phyloP scores from a whole-genome alignment of 2,797 vertebrate genomes.

The Apogon talboti region DNA sequence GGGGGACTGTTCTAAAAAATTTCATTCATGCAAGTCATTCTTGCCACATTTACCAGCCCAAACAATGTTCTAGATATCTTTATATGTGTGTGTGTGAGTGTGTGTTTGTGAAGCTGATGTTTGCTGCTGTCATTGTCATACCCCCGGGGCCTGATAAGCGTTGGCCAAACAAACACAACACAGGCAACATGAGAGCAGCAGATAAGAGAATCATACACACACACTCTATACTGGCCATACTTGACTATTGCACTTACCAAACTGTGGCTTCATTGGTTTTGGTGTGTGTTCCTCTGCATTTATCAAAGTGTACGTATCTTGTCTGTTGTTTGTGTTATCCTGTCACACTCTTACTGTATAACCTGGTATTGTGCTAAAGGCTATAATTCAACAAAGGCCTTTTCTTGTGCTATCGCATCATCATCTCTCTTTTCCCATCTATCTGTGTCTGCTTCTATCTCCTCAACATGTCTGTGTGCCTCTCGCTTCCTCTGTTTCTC shows the following conservation, averaged over 20 bases:
- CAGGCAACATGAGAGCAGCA: constrained; percentile 73
- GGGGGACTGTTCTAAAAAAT: constrained; percentile 1
- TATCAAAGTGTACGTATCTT: constrained; percentile 30
- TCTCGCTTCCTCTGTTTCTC: constrained; percentile 1
- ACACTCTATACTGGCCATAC: constrained; percentile 61
- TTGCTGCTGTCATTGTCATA: constrained; percentile 72
- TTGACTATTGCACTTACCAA: constrained; percentile 69
- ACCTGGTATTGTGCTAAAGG: constrained; percentile 69
- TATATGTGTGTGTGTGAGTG: constrained; percentile 30
- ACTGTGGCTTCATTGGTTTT: constrained; percentile 35
- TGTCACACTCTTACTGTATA: constrained; percentile 56
- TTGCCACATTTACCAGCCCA: constrained; percentile 43
- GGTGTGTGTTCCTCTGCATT: constrained; percentile 22
- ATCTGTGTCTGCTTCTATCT: constrained; percentile 49
- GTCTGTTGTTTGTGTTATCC: constrained; percentile 51
- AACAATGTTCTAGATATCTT: constrained; percentile 57
- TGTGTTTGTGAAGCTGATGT: constrained; percentile 57
- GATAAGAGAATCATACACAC: constrained; percentile 76
- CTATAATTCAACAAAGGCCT: constrained; percentile 67
- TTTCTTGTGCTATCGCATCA: constrained; percentile 73
- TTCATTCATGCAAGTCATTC: constrained; percentile 36
- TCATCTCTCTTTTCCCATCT: constrained; percentile 53
- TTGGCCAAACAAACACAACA: constrained; percentile 78
- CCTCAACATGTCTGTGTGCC: constrained; percentile 41
- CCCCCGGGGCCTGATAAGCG: constrained; percentile 78